Conservation (phyloP, 2,888 invertebrate genomes). For the Drosophila robusta region DNA sequence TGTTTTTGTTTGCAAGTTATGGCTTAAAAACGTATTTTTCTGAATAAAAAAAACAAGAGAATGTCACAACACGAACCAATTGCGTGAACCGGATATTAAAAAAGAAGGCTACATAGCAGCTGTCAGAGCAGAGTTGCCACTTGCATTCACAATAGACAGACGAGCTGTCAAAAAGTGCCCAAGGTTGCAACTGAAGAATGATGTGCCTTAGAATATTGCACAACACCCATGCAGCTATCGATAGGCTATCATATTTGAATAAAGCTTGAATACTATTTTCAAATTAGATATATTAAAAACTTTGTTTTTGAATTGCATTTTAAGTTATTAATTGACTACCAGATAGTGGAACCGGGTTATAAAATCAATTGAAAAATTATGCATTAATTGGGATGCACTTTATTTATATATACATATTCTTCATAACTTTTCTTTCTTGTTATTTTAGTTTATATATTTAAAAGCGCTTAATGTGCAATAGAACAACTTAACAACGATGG, state of each 20-base stretch:
- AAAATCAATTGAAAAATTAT: too few relatives aligned
- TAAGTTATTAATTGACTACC: too few relatives aligned
- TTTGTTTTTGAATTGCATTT: too few relatives aligned
- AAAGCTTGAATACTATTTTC: background rate
- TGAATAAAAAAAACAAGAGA: slow-evolving; percentile 47
- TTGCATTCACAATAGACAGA: slow-evolving; percentile 31
- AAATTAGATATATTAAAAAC: too few relatives aligned
- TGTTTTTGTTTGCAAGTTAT: slow-evolving; percentile 44
- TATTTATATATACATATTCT: too few relatives aligned
- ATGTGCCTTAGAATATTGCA: background rate
- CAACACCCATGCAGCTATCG: background rate
- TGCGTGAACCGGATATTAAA: slow-evolving; percentile 83
- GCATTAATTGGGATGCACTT: too few relatives aligned
- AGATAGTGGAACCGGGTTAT: too few relatives aligned
- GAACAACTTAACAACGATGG: background rate
- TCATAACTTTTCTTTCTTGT: too few relatives aligned
- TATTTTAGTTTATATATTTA: background rate
- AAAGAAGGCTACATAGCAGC: slow-evolving; percentile 75
- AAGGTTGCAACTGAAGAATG: slow-evolving; percentile 22
- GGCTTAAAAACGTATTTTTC: slow-evolving; percentile 45
- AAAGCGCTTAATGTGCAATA: background rate
- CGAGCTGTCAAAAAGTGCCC: slow-evolving; percentile 37
- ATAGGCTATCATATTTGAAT: background rate
- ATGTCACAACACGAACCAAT: slow-evolving; percentile 80
- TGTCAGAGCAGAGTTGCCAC: slow-evolving; percentile 49